Conservation (phyloP, 35 echinoderm and acorn worm species). For the Patiria miniata region DNA sequence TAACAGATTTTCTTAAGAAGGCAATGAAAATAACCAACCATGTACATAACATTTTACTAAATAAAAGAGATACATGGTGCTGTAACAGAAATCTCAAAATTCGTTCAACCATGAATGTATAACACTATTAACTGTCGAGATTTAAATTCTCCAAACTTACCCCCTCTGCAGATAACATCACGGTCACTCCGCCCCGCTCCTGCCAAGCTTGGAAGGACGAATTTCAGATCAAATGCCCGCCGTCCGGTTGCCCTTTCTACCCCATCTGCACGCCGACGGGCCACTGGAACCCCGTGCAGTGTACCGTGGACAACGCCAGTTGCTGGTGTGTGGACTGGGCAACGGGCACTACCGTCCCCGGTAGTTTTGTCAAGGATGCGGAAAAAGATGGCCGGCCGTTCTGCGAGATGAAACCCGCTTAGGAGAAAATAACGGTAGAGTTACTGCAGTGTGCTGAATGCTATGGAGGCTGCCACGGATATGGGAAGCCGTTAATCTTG, state of each 20-base stretch:
- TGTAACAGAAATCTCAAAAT: too few relatives aligned
- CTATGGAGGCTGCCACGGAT: too few relatives aligned
- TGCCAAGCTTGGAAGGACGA: not conserved
- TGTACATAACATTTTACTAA: too few relatives aligned
- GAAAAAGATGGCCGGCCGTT: not conserved
- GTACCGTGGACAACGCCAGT: not conserved
- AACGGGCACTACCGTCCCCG: not conserved
- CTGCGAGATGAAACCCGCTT: not conserved
- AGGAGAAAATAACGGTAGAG: too few relatives aligned
- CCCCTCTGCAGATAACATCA: not conserved
- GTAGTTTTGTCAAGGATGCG: not conserved
- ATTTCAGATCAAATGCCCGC: not conserved
- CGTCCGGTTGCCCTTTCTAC: not conserved
- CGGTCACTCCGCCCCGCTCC: not conserved
- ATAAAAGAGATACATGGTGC: too few relatives aligned
- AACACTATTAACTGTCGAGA: too few relatives aligned
- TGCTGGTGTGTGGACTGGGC: conserved; percentile 5
- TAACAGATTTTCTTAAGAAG: too few relatives aligned
- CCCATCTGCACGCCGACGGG: not conserved
- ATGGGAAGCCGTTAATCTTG: too few relatives aligned
- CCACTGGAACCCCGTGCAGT: not conserved
- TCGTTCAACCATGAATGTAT: too few relatives aligned
- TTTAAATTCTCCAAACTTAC: too few relatives aligned
- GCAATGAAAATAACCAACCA: too few relatives aligned
- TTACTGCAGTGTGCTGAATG: too few relatives aligned